These are phyloP conservation scores for Osmerus mordax DNA, from an alignment of 2,113 vertebrate species.

Conservation along the genomic window DNA sequence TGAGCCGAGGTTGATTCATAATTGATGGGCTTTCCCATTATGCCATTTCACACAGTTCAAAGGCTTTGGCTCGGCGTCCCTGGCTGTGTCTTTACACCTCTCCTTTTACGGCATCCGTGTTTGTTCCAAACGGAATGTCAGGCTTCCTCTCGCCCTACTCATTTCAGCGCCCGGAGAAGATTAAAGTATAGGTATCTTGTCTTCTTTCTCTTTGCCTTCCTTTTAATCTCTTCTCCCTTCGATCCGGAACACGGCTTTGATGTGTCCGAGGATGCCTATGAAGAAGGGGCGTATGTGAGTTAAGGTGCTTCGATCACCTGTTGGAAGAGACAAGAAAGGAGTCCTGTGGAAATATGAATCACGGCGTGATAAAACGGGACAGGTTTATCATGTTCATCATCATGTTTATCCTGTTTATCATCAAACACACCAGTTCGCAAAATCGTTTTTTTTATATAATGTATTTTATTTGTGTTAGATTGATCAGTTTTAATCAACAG, in stretches of 20 bases:
- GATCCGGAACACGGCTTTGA: constrained; percentile 42
- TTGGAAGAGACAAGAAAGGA: neutral
- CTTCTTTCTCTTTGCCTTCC: neutral
- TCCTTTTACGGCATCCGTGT: constrained; percentile 73
- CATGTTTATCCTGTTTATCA: too few species aligned
- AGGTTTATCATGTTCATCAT: too few species aligned
- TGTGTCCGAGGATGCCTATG: constrained; percentile 40
- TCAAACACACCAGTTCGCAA: too few species aligned
- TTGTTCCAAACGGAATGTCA: constrained; percentile 78
- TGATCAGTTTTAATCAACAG: too few species aligned
- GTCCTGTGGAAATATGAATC: neutral
- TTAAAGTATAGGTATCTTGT: constrained; percentile 81
- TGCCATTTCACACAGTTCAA: constrained; percentile 79
- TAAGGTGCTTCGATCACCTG: neutral
- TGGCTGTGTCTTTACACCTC: constrained; percentile 65
- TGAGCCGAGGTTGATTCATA: constrained; percentile 71
- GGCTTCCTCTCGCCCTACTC: constrained; percentile 61
- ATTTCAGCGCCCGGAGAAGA: constrained; percentile 83
- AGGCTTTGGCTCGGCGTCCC: constrained; percentile 76
- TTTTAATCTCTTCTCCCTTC: constrained; percentile 12
- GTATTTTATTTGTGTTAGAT: too few species aligned
- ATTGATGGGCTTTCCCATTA: constrained; percentile 68
- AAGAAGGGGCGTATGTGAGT: constrained; percentile 5
- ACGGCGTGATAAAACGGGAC: neutral
- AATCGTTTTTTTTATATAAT: too few species aligned